Percentiles rank a stretch among this genome's conserved stretches.
phyloP scores from a whole-genome alignment of 2,797 vertebrate species.

The Podarcis siculus region DNA sequence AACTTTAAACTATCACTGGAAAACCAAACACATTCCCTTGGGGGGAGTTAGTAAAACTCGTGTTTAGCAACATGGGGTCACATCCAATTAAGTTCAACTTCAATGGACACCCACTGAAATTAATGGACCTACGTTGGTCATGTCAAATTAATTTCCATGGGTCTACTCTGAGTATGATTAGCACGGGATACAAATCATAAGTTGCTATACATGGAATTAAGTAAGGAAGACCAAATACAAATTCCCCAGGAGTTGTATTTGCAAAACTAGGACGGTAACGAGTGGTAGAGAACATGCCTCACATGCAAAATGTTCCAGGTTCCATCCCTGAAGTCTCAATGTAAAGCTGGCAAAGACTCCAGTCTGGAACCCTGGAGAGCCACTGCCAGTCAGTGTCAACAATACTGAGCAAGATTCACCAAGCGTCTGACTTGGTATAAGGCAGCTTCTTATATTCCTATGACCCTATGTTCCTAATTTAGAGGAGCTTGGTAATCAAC shows the following conservation, averaged over 20 bases:
- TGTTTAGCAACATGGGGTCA: neutral
- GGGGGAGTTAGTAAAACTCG: neutral
- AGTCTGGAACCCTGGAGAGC: no score
- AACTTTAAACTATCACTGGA: neutral
- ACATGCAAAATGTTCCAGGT: no score
- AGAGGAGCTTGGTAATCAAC: neutral
- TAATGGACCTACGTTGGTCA: neutral
- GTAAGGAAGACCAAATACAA: neutral
- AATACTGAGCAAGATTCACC: no score
- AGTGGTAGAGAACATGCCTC: no score
- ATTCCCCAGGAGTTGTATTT: constrained; percentile 3
- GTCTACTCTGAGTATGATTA: neutral
- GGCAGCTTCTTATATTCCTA: neutral
- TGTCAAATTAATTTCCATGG: neutral
- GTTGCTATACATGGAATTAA: neutral
- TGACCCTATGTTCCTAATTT: neutral
- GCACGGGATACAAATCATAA: neutral
- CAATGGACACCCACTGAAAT: neutral
- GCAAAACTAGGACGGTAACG: no score
- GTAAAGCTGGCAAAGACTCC: no score
- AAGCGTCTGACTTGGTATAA: neutral
- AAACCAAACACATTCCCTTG: neutral
- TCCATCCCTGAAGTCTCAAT: no score
- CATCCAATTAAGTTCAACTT: neutral
- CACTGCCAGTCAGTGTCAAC: no score